Evolutionary conservation across 2,113 vertebrate species (phyloP).

Genomic region (Laticauda colubrina): DNA sequence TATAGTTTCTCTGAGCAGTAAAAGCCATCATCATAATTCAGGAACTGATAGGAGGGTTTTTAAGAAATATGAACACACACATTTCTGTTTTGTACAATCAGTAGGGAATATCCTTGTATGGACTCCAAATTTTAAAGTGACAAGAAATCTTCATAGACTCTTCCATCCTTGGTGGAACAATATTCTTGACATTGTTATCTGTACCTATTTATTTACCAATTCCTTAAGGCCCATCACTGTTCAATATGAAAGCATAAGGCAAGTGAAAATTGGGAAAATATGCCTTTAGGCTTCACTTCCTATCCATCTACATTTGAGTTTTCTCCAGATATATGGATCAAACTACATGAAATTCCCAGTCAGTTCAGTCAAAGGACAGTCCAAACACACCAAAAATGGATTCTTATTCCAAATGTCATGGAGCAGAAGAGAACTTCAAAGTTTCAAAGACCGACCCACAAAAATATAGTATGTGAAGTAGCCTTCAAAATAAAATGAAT

Average conservation of each 20-base stretch:
- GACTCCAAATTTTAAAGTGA: not conserved
- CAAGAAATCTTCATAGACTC: not conserved
- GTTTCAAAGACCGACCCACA: not conserved
- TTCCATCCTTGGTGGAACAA: not conserved
- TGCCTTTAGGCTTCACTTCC: not conserved
- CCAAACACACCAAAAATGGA: not conserved
- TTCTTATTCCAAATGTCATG: not conserved
- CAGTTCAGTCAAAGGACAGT: not conserved
- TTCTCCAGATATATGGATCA: not conserved
- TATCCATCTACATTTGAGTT: not conserved
- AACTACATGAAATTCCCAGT: not conserved
- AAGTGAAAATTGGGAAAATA: not conserved
- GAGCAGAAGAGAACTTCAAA: not conserved
- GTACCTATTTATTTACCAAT: not conserved
- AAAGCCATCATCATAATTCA: not conserved
- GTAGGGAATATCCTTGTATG: not conserved
- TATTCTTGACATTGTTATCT: not conserved
- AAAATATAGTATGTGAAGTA: not conserved
- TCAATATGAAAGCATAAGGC: not conserved
- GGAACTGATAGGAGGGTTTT: not conserved
- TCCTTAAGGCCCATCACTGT: not conserved
- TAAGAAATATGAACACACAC: not conserved
- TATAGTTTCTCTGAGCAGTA: not conserved
- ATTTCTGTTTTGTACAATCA: not conserved
- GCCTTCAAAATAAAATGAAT: not conserved